Conservation (phyloP, 2,888 invertebrate genomes). For the Drosophila robusta region DNA sequence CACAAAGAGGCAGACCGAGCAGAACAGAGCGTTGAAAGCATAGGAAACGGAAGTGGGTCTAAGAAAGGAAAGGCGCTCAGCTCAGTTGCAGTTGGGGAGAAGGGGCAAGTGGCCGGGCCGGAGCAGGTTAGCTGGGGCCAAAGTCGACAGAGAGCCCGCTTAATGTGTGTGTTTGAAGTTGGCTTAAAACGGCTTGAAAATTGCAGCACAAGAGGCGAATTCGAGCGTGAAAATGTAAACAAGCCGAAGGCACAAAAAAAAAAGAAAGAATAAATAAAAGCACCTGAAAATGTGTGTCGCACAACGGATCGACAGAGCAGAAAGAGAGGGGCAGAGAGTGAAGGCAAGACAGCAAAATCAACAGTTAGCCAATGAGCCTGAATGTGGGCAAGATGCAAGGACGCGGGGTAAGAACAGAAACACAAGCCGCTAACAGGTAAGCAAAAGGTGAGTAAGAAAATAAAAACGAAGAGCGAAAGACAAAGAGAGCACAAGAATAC, state of each 20-base stretch:
- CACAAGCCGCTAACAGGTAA: conserved; percentile 26
- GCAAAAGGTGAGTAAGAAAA: conserved; percentile 21
- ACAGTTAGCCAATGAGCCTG: conserved; percentile 79
- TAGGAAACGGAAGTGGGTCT: conserved; percentile 68
- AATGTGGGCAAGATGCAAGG: conserved; percentile 50
- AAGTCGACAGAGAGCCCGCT: conserved; percentile 60
- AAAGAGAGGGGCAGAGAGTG: background rate
- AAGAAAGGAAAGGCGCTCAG: conserved; percentile 31
- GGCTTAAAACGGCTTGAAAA: conserved; percentile 67
- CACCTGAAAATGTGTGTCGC: conserved; percentile 71
- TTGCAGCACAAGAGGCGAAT: conserved; percentile 68
- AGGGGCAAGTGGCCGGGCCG: background rate
- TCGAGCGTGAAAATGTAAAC: conserved; percentile 79
- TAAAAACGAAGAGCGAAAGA: background rate
- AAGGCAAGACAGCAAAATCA: conserved; percentile 59
- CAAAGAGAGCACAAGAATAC: conserved; percentile 3
- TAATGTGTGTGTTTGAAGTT: conserved; percentile 74
- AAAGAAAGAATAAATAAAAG: conserved; percentile 11
- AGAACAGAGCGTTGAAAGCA: conserved; percentile 65
- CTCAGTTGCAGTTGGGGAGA: conserved; percentile 13
- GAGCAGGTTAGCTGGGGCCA: conserved; percentile 38
- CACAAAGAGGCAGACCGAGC: conserved; percentile 61
- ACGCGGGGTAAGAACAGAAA: conserved; percentile 9
- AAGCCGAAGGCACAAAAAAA: conserved; percentile 45
- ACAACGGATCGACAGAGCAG: conserved; percentile 42